Conservation (phyloP, 1,140 invertebrate genomes). For the Trypoxylus dichotomus region DNA sequence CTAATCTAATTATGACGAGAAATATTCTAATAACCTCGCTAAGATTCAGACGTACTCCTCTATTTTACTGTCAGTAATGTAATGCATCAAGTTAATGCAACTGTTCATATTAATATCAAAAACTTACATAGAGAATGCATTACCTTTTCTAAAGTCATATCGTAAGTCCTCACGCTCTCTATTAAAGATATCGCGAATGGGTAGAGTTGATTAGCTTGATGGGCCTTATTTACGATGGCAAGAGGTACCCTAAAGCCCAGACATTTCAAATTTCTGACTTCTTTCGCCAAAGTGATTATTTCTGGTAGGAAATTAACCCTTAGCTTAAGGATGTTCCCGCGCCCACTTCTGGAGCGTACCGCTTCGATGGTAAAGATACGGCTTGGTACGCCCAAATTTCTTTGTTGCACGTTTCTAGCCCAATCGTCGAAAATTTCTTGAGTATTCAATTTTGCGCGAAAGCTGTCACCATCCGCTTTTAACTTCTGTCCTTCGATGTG, state of each 20-base stretch:
- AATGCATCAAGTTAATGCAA: background rate
- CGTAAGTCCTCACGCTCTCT: conserved; percentile 96
- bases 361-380: conserved; percentile 95
- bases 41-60: background rate
- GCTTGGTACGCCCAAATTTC: conserved; percentile 90
- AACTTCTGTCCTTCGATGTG: conserved; percentile 98
- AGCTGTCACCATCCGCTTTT: conserved; percentile 97
- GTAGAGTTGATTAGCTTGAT: conserved; percentile 97
- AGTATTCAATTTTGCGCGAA: conserved; percentile 92
- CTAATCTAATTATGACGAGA: too few relatives aligned
- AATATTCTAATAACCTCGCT: too few relatives aligned
- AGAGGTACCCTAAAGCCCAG: conserved; percentile 96
- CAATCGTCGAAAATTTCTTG: conserved; percentile 98
- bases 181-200: conserved; percentile 98
- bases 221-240: conserved; percentile 98
- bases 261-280: conserved; percentile 96
- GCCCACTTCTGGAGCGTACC: conserved; percentile 76
- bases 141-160: conserved; percentile 95
- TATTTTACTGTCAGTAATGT: background rate
- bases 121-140: conserved; percentile 36
- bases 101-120: background rate
- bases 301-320: conserved; percentile 98
- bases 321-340: conserved; percentile 87
- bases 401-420: conserved; percentile 91
- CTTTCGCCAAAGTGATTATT: conserved; percentile 97